These are phyloP conservation scores for Actinostola sp. DNA, from an alignment of 92 coral and sea anemone genomes.

Conservation along the genomic window DNA sequence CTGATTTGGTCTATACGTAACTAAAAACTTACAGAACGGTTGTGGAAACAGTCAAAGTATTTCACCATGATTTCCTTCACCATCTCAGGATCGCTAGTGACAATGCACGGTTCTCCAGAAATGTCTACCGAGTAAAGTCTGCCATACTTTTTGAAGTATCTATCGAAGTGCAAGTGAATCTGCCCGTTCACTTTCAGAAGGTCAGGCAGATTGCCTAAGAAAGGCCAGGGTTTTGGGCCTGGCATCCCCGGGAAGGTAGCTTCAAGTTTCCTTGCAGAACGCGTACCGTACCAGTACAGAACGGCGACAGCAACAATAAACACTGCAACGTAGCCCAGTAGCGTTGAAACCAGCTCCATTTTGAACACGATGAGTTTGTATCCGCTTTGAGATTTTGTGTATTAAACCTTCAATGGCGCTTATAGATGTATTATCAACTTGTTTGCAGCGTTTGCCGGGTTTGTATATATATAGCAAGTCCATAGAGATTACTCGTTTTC, in stretches of 20 bases:
- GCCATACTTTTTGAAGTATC: conserved; percentile 72
- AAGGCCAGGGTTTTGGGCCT: conserved; percentile 75
- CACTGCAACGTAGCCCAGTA: no score
- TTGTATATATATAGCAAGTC: no score
- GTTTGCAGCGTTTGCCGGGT: no score
- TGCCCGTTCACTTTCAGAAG: conserved; percentile 38
- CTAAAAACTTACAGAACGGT: conserved; percentile 40
- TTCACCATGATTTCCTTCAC: conserved; percentile 26
- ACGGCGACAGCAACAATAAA: conserved; percentile 7
- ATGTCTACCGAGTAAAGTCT: conserved; percentile 6
- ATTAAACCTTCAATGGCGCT: no score
- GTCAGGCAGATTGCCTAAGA: conserved; percentile 44
- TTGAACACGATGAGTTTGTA: no score
- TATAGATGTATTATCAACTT: no score
- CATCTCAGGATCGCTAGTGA: conserved; percentile 29
- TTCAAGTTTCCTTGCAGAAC: conserved; percentile 30
- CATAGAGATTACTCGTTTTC: no score
- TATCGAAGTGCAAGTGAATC: conserved; percentile 50
- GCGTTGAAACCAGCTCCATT: no score
- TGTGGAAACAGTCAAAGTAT: conserved; percentile 31
- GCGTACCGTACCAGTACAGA: conserved; percentile 44
- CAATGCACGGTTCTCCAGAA: conserved; percentile 2
- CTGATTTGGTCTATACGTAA: no score
- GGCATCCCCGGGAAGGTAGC: conserved; percentile 52
- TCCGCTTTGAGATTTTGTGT: no score